phyloP scores from a whole-genome alignment of 2,113 vertebrate genomes.

The Propithecus coquereli region DNA sequence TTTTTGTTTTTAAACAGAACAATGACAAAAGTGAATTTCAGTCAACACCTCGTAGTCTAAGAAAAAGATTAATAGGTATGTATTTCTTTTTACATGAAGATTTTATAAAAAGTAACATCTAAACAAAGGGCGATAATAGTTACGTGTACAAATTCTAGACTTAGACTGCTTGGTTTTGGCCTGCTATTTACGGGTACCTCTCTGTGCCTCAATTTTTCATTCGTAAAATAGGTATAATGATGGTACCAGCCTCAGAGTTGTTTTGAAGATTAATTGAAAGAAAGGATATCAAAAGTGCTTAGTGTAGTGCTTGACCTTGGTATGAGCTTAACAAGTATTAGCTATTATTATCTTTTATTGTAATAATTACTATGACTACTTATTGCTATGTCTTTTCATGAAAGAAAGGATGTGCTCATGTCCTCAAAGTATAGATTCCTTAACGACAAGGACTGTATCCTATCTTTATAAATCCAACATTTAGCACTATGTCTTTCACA shows the following conservation, averaged over 20 bases:
- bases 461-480: neutral
- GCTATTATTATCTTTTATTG: neutral
- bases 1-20: conserved; percentile 79
- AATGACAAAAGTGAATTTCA: conserved; percentile 87
- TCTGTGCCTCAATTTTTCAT: neutral
- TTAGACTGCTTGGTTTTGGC: neutral
- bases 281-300: neutral
- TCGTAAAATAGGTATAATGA: neutral
- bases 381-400: neutral
- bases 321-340: neutral
- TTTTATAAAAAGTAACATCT: neutral
- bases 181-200: neutral
- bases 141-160: neutral
- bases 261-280: neutral
- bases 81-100: conserved; percentile 45
- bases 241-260: neutral
- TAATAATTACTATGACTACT: neutral
- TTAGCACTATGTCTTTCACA: neutral
- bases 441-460: neutral
- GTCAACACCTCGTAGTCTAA: conserved; percentile 89
- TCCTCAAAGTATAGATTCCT: neutral
- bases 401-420: neutral
- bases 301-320: neutral
- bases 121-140: neutral
- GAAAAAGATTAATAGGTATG: conserved; percentile 92